Conservation (phyloP, 2,113 vertebrate genomes). For the Platanista minor region DNA sequence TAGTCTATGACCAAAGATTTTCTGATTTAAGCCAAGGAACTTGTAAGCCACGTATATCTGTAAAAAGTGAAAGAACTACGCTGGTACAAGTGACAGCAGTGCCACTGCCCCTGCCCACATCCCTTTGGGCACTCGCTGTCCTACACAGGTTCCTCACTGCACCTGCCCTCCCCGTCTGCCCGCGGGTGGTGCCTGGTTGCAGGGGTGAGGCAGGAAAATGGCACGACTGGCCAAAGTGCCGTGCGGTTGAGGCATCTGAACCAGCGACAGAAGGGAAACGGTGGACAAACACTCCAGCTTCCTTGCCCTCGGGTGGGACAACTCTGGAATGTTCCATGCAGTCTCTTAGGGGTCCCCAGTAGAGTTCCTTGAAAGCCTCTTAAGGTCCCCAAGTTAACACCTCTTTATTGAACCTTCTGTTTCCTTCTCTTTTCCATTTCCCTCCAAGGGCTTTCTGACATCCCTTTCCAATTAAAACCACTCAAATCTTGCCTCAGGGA, state of each 20-base stretch:
- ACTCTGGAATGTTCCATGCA: not conserved
- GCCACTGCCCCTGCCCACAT: accelerated
- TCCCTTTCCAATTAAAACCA: not conserved
- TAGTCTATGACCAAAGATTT: not conserved
- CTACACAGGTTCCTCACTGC: not conserved
- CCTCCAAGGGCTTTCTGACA: not conserved
- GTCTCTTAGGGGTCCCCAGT: not conserved
- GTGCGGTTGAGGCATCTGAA: accelerated
- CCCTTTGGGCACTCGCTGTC: not conserved
- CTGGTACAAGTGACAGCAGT: not conserved
- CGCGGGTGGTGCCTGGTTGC: accelerated
- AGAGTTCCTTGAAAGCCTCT: not conserved
- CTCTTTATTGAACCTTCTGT: not conserved
- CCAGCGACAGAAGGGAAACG: not conserved
- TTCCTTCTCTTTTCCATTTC: not conserved
- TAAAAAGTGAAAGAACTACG: not conserved
- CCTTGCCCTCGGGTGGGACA: too few relatives aligned
- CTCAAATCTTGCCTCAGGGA: not conserved
- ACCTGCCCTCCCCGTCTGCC: too few relatives aligned
- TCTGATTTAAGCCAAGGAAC: not conserved
- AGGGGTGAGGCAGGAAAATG: not conserved
- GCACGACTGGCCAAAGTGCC: not conserved
- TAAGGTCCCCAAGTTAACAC: not conserved
- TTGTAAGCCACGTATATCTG: not conserved
- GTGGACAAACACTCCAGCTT: not conserved